These are phyloP conservation scores for Glossosoma conforme DNA, from an alignment of 1,140 invertebrate species.

Conservation along the genomic window DNA sequence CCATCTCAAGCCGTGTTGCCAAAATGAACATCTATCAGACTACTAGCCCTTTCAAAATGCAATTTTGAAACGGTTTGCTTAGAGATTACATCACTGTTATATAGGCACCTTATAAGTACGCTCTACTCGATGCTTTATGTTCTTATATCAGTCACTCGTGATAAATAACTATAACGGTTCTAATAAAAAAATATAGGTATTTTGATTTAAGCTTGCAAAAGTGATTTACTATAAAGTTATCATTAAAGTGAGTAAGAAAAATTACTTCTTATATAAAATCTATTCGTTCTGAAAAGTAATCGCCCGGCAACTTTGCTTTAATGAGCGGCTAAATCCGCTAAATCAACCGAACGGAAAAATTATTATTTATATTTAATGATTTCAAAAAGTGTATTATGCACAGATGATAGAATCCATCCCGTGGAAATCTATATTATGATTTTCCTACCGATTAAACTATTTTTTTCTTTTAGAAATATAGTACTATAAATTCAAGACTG, in stretches of 20 bases:
- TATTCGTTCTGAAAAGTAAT: slow-evolving; percentile 9
- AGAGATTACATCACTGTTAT: slow-evolving; percentile 29
- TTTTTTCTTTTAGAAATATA: slow-evolving; percentile 22
- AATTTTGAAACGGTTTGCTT: slow-evolving; percentile 28
- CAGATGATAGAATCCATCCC: slow-evolving; percentile 27
- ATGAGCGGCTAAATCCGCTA: too few relatives aligned
- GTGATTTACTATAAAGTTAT: slow-evolving; percentile 24
- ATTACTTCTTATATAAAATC: slow-evolving; percentile 18
- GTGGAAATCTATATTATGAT: slow-evolving; percentile 26
- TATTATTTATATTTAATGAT: too few relatives aligned
- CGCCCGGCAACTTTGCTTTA: too few relatives aligned
- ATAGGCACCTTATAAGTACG: slow-evolving; percentile 23
- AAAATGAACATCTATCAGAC: slow-evolving; percentile 13
- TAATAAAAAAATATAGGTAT: slow-evolving; percentile 28
- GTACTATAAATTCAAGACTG: slow-evolving; percentile 11
- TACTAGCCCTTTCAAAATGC: slow-evolving; percentile 12
- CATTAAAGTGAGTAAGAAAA: slow-evolving; percentile 16
- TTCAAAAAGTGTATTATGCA: slow-evolving; percentile 30
- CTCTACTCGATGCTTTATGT: slow-evolving; percentile 31
- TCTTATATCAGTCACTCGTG: slow-evolving; percentile 17
- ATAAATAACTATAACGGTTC: slow-evolving; percentile 25
- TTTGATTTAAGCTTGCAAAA: slow-evolving; percentile 30
- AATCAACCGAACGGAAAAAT: too few relatives aligned
- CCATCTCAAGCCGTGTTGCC: slow-evolving; percentile 2
- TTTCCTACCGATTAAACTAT: slow-evolving; percentile 28